Percentiles rank a stretch among this genome's conserved stretches.
These are phyloP conservation scores for Alligator mississippiensis DNA, from an alignment of 2,113 vertebrate species.

Conservation along the genomic window DNA sequence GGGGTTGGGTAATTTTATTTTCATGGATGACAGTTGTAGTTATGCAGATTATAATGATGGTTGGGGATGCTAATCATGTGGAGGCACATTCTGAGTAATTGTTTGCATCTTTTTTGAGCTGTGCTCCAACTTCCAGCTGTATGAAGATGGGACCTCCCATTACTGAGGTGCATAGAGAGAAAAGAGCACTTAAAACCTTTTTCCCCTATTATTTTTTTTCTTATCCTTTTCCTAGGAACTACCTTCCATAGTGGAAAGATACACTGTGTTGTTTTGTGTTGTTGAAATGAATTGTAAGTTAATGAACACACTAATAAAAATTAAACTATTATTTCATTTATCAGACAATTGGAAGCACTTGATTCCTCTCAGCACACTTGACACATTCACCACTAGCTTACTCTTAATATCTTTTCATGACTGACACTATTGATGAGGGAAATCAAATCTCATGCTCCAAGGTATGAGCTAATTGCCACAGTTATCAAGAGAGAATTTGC, in stretches of 20 bases:
- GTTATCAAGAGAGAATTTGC: background rate
- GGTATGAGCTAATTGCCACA: background rate
- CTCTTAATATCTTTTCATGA: conserved; percentile 19
- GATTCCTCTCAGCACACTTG: background rate
- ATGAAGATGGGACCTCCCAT: background rate
- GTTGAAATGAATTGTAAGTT: background rate
- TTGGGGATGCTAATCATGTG: background rate
- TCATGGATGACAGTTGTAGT: background rate
- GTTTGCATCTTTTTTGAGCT: background rate
- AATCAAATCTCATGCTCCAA: conserved; percentile 22
- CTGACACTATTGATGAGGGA: conserved; percentile 34
- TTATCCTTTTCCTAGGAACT: background rate
- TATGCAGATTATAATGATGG: background rate
- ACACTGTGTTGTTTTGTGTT: background rate
- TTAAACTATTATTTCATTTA: conserved; percentile 18
- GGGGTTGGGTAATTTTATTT: conserved; percentile 26
- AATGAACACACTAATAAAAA: conserved; percentile 4
- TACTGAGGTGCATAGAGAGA: background rate
- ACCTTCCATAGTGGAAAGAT: background rate
- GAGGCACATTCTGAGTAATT: background rate
- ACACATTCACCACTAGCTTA: conserved; percentile 5
- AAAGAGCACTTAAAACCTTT: background rate
- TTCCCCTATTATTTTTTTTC: background rate
- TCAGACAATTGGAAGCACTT: fast-evolving
- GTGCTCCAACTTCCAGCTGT: background rate